These are phyloP conservation scores for Megaceryle torquata DNA, from an alignment of 2,113 vertebrate species.

Conservation along the genomic window DNA sequence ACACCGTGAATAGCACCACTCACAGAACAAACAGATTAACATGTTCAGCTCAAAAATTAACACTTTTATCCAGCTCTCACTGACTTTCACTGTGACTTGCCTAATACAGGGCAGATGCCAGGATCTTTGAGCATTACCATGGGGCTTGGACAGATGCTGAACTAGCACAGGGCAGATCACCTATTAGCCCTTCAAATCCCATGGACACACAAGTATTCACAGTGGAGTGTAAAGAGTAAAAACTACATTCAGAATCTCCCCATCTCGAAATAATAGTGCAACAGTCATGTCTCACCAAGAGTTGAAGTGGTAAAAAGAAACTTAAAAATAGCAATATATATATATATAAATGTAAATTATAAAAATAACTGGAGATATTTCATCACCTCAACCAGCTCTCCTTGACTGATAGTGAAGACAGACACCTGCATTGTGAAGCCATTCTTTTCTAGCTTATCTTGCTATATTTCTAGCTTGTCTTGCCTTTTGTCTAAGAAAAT, in stretches of 20 bases:
- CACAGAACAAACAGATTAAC: neutral
- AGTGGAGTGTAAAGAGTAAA: neutral
- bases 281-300: neutral
- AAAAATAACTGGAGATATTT: neutral
- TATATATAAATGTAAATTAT: too few species aligned
- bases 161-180: neutral
- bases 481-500: neutral
- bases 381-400: neutral
- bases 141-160: neutral
- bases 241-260: neutral
- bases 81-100: neutral
- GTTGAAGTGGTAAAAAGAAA: neutral
- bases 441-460: neutral
- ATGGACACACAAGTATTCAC: neutral
- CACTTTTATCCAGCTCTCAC: neutral
- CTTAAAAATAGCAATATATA: neutral
- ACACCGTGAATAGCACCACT: neutral
- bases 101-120: neutral
- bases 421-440: neutral
- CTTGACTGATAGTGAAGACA: neutral
- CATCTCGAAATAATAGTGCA: neutral
- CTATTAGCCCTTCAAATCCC: neutral
- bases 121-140: neutral
- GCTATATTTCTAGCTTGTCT: neutral
- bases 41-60: neutral